Conservation (phyloP, 2,888 invertebrate genomes). For the Nysson spinosus region DNA sequence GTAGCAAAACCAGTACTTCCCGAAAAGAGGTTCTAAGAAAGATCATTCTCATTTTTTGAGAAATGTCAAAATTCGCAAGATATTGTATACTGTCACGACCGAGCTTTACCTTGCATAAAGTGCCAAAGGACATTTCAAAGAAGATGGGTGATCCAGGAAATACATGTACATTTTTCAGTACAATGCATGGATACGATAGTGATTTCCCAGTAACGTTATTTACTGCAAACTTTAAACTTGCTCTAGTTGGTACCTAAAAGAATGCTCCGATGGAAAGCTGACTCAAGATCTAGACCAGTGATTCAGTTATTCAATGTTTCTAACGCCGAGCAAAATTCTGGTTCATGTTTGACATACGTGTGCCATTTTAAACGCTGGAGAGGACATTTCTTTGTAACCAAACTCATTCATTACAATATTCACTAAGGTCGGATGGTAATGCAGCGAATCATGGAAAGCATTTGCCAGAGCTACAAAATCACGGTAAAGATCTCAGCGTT, state of each 20-base stretch:
- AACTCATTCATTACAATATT: slow-evolving; percentile 77
- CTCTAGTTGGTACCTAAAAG: slow-evolving; percentile 79
- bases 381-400: slow-evolving; percentile 71
- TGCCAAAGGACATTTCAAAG: slow-evolving; percentile 75
- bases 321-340: not conserved
- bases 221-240: slow-evolving; percentile 76
- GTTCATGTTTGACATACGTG: slow-evolving; percentile 61
- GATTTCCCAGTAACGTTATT: slow-evolving; percentile 62
- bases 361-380: slow-evolving; percentile 77
- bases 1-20: slow-evolving; percentile 76
- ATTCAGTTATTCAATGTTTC: not conserved
- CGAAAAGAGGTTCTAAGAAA: slow-evolving; percentile 18
- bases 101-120: slow-evolving; percentile 70
- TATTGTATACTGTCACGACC: no score
- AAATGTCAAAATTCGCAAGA: no score
- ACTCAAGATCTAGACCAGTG: not conserved
- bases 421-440: slow-evolving; percentile 77
- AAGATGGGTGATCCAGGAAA: slow-evolving; percentile 85
- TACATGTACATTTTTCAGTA: slow-evolving; percentile 82
- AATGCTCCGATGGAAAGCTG: not conserved
- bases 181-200: slow-evolving; percentile 77
- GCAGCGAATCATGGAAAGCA: slow-evolving; percentile 78
- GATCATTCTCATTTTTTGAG: no score
- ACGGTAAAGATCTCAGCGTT: slow-evolving; percentile 1
- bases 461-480: slow-evolving; percentile 79